Evolutionary conservation across 2,888 invertebrate species (phyloP).

Genomic region (Apodemia zela): DNA sequence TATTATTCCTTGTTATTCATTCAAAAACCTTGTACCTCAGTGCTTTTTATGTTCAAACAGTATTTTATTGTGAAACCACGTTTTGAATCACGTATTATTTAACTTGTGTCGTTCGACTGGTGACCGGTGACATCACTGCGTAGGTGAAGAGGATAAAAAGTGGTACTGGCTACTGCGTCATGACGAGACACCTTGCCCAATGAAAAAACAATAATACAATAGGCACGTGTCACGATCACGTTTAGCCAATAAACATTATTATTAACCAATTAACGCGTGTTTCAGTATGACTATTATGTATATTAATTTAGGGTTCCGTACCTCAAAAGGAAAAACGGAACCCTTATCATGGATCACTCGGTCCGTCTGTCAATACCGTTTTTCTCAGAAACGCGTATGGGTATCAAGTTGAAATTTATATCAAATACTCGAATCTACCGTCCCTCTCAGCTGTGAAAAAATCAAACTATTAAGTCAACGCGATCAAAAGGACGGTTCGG

Average conservation of each 20-base stretch:
- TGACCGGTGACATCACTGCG: constrained; percentile 32
- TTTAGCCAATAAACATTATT: constrained; percentile 12
- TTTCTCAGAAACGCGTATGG: too few relatives aligned
- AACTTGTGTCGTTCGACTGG: constrained; percentile 4
- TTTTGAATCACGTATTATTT: constrained; percentile 7
- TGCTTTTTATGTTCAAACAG: not conserved
- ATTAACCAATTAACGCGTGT: too few relatives aligned
- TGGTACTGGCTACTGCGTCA: constrained; percentile 15
- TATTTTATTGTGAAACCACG: constrained; percentile 1
- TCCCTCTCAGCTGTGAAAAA: too few relatives aligned
- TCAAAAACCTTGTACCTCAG: not conserved
- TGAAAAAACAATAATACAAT: constrained; percentile 19
- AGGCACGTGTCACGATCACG: constrained; percentile 25
- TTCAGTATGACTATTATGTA: not conserved
- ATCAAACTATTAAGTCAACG: too few relatives aligned
- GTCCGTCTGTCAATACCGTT: too few relatives aligned
- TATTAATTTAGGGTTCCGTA: not conserved
- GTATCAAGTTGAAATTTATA: too few relatives aligned
- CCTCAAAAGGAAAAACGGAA: too few relatives aligned
- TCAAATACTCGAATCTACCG: too few relatives aligned
- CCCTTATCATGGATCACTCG: too few relatives aligned
- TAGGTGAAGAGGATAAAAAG: constrained; percentile 27
- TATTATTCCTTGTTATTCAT: too few relatives aligned
- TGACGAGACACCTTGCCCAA: constrained; percentile 13
- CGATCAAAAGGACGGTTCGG: too few relatives aligned